Base-by-base conservation (phyloP, 1,140 invertebrate genomes). In the Neodiprion fabricii region DNA sequence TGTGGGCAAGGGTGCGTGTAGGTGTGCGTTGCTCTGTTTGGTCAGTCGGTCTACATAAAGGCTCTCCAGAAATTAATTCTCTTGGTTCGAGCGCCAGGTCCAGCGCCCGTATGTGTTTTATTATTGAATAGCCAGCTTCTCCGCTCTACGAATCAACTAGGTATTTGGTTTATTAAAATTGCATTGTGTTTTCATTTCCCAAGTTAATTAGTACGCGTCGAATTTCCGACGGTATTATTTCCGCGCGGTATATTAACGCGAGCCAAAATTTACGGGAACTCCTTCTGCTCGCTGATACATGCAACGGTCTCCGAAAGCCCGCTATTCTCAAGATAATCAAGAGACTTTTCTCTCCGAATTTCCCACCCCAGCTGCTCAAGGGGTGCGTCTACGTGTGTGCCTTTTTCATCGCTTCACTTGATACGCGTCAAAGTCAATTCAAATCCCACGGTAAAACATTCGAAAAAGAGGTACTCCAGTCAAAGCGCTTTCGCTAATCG, bases 161-260 rank as follows among this genome's bases (percentile, higher is more conserved):
- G 83, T 85, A 88, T 87, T 88, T 88, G 85, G 86, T 86, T 88
- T 86, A 88, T 88, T 87, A 87, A 86, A 87, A 88, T 88, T 87
- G 87, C 86, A 87, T 87, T 87, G 85, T 85, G 86, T 87, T 87
- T 87, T 87, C 85, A 87, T 88, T 88, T 87, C 80, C 79, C 81
- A 74, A 81, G 80, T 87, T 87, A 86, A 88, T 88, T 87, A 83
- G 80, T 81, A 77, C 84, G 78, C 82, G 81, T 61, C 53, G 53
- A 61, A 61, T 61, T 61, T 61, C 53, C 53, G n/a, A 14, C 53
- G 28, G 53, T 61, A 61, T 61, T 61, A 61, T 61, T 61, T 61
- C 53, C 53, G 53, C 53, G 4, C n/a, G 5, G 28, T 40, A 21
- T 21, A 40, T 40, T 40, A 40, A 40, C 5, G 28, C 5, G 28